phyloP scores from a whole-genome alignment of 1,140 invertebrate genomes.

The Hypsibius dujardini region DNA sequence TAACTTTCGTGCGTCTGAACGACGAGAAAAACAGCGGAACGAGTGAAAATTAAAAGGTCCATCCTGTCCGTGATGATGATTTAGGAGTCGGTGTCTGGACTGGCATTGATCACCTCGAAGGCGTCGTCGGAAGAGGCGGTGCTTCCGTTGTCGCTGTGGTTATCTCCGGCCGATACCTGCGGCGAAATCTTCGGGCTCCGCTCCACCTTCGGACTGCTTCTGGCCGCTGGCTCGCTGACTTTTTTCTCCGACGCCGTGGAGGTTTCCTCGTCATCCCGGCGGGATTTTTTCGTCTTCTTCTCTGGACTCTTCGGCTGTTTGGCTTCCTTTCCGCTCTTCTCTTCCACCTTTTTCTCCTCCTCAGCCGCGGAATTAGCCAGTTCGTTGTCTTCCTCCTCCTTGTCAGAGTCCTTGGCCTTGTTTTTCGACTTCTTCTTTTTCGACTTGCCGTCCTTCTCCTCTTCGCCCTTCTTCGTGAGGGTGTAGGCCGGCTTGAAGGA shows the following conservation, averaged over 20 bases:
- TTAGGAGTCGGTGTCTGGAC: background rate
- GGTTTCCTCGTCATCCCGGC: background rate
- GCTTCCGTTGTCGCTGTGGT: background rate
- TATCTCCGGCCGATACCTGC: conserved; percentile 10
- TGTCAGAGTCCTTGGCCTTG: conserved; percentile 43
- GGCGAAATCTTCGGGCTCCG: background rate
- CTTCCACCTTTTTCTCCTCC: conserved; percentile 24
- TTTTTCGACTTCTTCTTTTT: conserved; percentile 48
- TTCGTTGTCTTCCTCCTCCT: conserved; percentile 26
- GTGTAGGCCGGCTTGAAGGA: conserved; percentile 93
- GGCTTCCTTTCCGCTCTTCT: conserved; percentile 25
- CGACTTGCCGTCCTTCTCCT: conserved; percentile 47
- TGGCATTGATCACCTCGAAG: conserved; percentile 21
- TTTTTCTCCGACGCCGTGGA: conserved; percentile 22
- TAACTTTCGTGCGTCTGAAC: too few relatives aligned
- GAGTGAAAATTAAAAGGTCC: background rate
- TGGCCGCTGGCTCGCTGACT: conserved; percentile 21
- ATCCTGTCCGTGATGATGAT: background rate
- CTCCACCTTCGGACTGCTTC: background rate
- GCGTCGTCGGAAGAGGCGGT: background rate
- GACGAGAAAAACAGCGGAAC: background rate
- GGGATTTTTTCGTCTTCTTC: conserved; percentile 24
- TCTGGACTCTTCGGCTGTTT: background rate
- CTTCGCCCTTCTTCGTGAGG: conserved; percentile 42
- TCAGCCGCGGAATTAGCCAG: conserved; percentile 23